Evolutionary conservation across 2,888 invertebrate species (phyloP).

Genomic region (Vesta saturnalis): DNA sequence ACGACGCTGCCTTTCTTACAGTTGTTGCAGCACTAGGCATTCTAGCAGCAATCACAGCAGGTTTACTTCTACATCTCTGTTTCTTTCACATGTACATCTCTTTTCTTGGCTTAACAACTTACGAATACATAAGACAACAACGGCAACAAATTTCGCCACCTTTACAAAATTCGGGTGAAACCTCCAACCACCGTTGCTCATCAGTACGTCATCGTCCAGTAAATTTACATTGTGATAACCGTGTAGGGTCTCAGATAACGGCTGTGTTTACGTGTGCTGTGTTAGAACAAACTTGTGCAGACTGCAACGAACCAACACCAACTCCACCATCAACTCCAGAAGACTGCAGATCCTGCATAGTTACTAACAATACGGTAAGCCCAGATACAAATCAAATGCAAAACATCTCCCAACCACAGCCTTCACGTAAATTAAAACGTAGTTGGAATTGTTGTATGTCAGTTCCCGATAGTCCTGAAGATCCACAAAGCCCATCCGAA

Average conservation of each 20-base stretch:
- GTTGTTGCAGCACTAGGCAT: constrained; percentile 72
- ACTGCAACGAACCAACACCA: constrained; percentile 61
- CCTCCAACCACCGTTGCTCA: constrained; percentile 32
- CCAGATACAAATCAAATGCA: constrained; percentile 45
- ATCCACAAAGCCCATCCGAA: constrained; percentile 63
- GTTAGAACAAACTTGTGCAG: constrained; percentile 62
- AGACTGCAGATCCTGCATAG: constrained; percentile 58
- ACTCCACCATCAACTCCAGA: constrained; percentile 61
- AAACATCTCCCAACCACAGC: constrained; percentile 32
- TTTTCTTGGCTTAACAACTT: constrained; percentile 85
- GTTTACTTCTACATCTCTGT: constrained; percentile 82
- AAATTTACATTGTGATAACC: constrained; percentile 62
- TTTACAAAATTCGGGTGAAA: constrained; percentile 6
- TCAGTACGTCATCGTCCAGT: constrained; percentile 52
- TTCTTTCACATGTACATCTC: constrained; percentile 91
- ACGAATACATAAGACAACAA: constrained; percentile 80
- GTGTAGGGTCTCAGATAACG: constrained; percentile 46
- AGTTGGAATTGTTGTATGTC: constrained; percentile 71
- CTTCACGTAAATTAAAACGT: constrained; percentile 57
- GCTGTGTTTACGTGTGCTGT: constrained; percentile 64
- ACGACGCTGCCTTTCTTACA: constrained; percentile 69
- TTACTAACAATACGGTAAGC: constrained; percentile 51
- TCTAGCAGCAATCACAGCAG: constrained; percentile 78
- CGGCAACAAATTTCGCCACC: constrained; percentile 59
- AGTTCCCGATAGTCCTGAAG: constrained; percentile 69